Percentiles rank a stretch among this genome's conserved stretches.
Evolutionary conservation across 2,888 invertebrate genomes (phyloP).

Genomic region (Synergus umbraculus): DNA sequence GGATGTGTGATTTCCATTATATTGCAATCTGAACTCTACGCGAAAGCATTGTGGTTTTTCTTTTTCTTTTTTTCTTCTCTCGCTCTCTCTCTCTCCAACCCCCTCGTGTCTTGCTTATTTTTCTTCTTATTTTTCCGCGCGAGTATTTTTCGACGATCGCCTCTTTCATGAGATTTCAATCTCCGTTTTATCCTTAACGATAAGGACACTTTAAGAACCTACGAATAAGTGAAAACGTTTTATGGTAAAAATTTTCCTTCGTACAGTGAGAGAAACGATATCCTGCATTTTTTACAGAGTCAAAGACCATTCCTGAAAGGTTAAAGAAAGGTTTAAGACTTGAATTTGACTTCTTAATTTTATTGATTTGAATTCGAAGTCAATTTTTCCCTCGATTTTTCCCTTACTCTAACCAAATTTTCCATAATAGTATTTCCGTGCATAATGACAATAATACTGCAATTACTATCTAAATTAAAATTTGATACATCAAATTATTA

Average conservation of each 20-base stretch:
- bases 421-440: too few species aligned
- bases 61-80: not conserved
- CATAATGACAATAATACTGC: too few species aligned
- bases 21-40: slow-evolving; percentile 26
- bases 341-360: too few species aligned
- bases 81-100: not conserved
- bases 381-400: too few species aligned
- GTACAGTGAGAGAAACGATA: not conserved
- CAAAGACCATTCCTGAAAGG: not conserved
- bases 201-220: slow-evolving; percentile 6
- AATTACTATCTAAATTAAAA: too few species aligned
- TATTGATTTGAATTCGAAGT: too few species aligned
- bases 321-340: too few species aligned
- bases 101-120: not conserved
- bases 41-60: slow-evolving; percentile 3
- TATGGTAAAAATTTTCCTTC: slow-evolving; percentile 1
- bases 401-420: too few species aligned
- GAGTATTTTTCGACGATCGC: not conserved
- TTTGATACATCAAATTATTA: too few species aligned
- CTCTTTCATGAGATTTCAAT: slow-evolving; percentile 15
- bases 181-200: slow-evolving; percentile 13
- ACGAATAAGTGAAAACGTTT: slow-evolving; percentile 2
- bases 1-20: slow-evolving; percentile 33
- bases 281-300: not conserved
- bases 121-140: slow-evolving; percentile 18